Evolutionary conservation across 2,113 vertebrate species (phyloP).

Genomic region (Pterocles orientalis): DNA sequence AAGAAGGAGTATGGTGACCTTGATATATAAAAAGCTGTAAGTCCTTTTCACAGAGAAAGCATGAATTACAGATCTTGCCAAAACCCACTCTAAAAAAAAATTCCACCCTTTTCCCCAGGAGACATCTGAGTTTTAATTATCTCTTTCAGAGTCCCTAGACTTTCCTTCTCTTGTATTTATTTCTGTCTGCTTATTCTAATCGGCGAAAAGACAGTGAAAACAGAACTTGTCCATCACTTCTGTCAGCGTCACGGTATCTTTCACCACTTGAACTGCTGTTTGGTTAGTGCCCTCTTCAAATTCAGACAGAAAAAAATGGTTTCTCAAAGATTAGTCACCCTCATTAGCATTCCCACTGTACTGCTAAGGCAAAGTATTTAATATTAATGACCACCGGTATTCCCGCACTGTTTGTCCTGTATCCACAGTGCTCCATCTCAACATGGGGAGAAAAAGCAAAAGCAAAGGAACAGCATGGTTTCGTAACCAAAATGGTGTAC

Average conservation of each 20-base stretch:
- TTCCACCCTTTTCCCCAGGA: background rate
- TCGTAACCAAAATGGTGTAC: background rate
- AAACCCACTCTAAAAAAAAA: background rate
- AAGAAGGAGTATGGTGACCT: background rate
- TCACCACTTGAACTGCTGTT: background rate
- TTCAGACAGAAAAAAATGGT: background rate
- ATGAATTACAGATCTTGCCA: background rate
- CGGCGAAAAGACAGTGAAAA: background rate
- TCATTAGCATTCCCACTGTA: constrained; percentile 26
- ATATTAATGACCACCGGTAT: constrained; percentile 17
- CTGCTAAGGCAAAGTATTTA: constrained; percentile 2
- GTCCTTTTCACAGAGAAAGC: background rate
- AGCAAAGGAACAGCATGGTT: background rate
- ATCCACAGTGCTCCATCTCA: background rate
- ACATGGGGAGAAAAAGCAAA: background rate
- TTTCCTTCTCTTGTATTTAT: background rate
- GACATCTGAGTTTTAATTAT: background rate
- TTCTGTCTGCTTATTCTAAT: background rate
- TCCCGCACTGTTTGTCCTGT: background rate
- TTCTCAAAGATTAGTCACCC: background rate
- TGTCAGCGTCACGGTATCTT: background rate
- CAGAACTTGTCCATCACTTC: background rate
- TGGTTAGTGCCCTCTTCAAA: background rate
- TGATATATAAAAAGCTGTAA: background rate
- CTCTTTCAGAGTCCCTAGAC: background rate